These are phyloP conservation scores for Corapipo altera DNA, from an alignment of 2,113 vertebrate genomes.

Conservation along the genomic window DNA sequence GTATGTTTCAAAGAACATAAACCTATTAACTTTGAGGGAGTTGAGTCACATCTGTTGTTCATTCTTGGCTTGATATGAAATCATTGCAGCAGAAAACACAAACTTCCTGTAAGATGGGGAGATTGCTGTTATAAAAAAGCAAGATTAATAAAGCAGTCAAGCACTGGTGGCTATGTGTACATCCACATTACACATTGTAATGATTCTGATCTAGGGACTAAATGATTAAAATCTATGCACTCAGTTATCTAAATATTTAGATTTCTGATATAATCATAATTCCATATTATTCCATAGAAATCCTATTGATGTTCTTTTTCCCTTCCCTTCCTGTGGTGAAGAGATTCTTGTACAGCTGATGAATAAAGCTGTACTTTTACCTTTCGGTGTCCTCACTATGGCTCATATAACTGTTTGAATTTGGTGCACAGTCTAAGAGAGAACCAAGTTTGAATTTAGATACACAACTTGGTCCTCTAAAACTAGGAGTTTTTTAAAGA, in stretches of 20 bases:
- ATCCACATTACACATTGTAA: not conserved
- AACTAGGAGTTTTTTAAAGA: not conserved
- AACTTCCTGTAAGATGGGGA: not conserved
- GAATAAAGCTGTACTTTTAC: not conserved
- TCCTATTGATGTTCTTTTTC: not conserved
- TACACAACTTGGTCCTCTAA: not conserved
- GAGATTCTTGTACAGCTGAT: not conserved
- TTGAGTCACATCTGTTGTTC: not conserved
- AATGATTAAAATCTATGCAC: not conserved
- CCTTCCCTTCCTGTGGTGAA: not conserved
- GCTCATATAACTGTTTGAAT: not conserved
- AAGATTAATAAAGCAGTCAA: slow-evolving; percentile 3
- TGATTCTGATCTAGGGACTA: not conserved
- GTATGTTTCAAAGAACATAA: not conserved
- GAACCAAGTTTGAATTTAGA: not conserved
- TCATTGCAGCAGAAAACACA: not conserved
- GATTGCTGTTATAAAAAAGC: not conserved
- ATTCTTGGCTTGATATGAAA: not conserved
- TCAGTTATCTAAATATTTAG: not conserved
- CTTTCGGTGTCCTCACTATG: not conserved
- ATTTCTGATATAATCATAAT: not conserved
- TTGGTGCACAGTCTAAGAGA: not conserved
- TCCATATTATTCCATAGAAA: not conserved
- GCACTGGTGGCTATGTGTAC: not conserved
- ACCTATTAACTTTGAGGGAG: not conserved